phyloP scores from a whole-genome alignment of 2,113 vertebrate species.

The Sylvietta virens region DNA sequence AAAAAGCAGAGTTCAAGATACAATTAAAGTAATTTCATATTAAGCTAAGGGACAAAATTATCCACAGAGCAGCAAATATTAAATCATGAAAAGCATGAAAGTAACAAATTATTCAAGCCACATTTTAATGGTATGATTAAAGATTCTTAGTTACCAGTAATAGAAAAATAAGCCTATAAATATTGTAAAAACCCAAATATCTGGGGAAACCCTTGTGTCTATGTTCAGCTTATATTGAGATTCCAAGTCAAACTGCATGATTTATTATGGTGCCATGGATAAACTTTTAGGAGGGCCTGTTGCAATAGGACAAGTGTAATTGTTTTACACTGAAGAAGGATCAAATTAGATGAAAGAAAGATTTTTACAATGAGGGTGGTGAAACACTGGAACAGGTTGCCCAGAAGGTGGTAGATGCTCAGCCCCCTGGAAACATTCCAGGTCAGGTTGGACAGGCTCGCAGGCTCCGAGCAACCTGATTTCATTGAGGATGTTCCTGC shows the following conservation, averaged over 20 bases:
- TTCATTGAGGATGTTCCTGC: neutral
- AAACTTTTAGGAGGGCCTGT: neutral
- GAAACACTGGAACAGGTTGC: neutral
- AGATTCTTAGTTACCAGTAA: neutral
- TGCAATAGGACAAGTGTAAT: neutral
- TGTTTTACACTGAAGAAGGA: neutral
- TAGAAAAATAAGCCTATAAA: neutral
- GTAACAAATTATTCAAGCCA: neutral
- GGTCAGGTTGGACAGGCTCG: neutral
- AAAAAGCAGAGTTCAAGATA: neutral
- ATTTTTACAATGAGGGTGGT: neutral
- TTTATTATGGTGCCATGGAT: neutral
- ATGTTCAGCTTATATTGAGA: neutral
- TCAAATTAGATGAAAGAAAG: neutral
- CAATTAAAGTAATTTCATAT: slow-evolving; percentile 43
- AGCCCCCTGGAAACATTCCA: neutral
- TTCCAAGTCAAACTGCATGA: neutral
- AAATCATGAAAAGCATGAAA: neutral
- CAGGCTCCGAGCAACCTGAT: neutral
- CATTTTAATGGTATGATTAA: neutral
- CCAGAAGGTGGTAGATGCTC: neutral
- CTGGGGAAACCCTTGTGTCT: neutral
- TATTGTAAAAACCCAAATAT: neutral
- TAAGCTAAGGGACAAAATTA: slow-evolving; percentile 2
- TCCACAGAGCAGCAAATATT: neutral